Percentiles rank a stretch among this genome's conserved stretches.
Evolutionary conservation across 2,113 vertebrate genomes (phyloP).

Genomic region (Apistogramma diplotaenia): DNA sequence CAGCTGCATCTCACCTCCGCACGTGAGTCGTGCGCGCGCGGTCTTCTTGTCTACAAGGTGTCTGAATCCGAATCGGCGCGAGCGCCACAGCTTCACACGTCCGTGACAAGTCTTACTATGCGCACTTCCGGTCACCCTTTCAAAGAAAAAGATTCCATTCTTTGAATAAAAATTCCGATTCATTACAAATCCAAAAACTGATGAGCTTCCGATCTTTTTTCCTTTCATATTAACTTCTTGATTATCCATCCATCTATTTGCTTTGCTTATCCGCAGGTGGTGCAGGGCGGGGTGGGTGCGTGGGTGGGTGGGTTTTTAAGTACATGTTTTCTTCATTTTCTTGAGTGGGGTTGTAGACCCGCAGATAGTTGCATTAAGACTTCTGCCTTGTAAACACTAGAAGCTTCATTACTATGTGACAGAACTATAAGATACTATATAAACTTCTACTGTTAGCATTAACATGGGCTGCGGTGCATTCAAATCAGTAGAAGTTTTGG

Average conservation of each 20-base stretch:
- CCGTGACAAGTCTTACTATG: not conserved
- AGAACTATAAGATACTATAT: not conserved
- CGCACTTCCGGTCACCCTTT: not conserved
- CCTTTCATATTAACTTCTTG: no score
- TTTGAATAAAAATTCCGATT: not conserved
- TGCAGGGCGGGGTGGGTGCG: no score
- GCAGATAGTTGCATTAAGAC: not conserved
- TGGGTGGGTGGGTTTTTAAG: not conserved
- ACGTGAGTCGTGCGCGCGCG: slow-evolving; percentile 33
- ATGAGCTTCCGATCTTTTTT: not conserved
- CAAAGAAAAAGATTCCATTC: slow-evolving; percentile 7
- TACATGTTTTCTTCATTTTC: not conserved
- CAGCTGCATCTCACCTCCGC: slow-evolving; percentile 61
- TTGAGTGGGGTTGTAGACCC: not conserved
- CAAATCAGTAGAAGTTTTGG: not conserved
- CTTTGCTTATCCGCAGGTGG: no score
- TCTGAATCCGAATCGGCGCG: slow-evolving; percentile 40
- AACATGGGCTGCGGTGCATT: no score
- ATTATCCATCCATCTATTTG: no score
- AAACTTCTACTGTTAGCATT: no score
- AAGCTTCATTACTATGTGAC: not conserved
- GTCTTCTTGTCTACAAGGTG: slow-evolving; percentile 28
- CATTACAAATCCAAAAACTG: not conserved
- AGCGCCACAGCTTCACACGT: not conserved
- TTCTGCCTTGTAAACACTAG: not conserved